Evolutionary conservation across 2,888 invertebrate genomes (phyloP).

Genomic region (Trichopria drosophilae): DNA sequence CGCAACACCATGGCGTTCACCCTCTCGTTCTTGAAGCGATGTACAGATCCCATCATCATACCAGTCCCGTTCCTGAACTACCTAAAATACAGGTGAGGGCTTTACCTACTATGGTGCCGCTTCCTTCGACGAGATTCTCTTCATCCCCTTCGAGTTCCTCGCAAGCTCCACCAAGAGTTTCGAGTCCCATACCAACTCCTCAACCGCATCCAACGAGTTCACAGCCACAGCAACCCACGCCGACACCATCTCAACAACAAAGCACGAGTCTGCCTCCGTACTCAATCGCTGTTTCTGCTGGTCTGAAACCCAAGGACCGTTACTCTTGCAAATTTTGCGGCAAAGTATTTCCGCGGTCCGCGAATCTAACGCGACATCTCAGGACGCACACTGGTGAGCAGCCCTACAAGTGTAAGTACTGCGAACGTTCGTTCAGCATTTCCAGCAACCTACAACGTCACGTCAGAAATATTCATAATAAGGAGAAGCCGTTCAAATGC

Average conservation of each 20-base stretch:
- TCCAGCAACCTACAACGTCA: constrained; percentile 98
- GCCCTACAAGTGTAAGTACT: constrained; percentile 97
- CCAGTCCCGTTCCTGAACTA: constrained; percentile 61
- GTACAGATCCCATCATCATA: constrained; percentile 63
- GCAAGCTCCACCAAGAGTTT: constrained; percentile 38
- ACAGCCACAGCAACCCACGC: too few species aligned
- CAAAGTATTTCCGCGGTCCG: constrained; percentile 95
- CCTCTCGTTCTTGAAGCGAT: constrained; percentile 74
- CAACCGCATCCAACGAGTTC: constrained; percentile 30
- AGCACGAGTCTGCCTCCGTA: constrained; percentile 39
- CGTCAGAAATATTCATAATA: constrained; percentile 98
- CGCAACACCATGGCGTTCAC: constrained; percentile 62
- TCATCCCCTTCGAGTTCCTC: constrained; percentile 58
- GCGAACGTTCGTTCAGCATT: constrained; percentile 98
- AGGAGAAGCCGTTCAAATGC: constrained; percentile 97
- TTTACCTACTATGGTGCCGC: constrained; percentile 55
- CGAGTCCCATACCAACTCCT: constrained; percentile 37
- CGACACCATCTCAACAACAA: constrained; percentile 58
- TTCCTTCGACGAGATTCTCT: constrained; percentile 55
- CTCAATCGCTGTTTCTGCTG: constrained; percentile 54
- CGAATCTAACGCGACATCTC: constrained; percentile 94
- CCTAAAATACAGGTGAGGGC: constrained; percentile 61
- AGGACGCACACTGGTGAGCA: constrained; percentile 98
- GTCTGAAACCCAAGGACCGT: constrained; percentile 78
- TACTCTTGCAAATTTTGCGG: constrained; percentile 98